Evolutionary conservation across 2,113 vertebrate species (phyloP).

Genomic region (Rhizomys pruinosus): DNA sequence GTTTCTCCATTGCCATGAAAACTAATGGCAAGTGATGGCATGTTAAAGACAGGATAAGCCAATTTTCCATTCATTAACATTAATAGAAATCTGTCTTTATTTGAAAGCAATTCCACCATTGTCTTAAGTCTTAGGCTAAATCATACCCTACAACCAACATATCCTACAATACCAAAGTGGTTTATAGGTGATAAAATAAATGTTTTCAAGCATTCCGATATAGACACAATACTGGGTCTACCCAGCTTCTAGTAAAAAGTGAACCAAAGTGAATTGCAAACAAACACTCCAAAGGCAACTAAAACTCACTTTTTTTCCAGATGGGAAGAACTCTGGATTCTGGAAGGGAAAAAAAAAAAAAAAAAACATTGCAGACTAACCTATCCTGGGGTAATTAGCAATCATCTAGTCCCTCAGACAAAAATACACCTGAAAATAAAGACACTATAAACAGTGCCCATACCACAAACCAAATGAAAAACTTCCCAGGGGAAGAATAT

Average conservation of each 20-base stretch:
- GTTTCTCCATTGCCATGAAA: conserved; percentile 14
- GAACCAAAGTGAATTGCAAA: neutral
- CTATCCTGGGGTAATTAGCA: conserved; percentile 51
- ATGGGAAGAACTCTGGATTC: conserved; percentile 40
- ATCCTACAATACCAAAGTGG: neutral
- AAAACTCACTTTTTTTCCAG: neutral
- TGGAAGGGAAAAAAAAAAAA: no score
- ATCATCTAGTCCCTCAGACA: conserved; percentile 56
- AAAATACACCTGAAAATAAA: conserved; percentile 63
- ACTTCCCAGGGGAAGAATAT: conserved; percentile 43
- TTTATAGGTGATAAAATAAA: conserved; percentile 15
- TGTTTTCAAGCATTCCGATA: neutral
- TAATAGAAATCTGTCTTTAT: conserved; percentile 30
- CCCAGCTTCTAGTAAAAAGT: neutral
- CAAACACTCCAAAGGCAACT: neutral
- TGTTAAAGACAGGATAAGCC: neutral
- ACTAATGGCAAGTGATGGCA: neutral
- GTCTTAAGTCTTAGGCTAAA: neutral
- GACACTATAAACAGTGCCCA: conserved; percentile 49
- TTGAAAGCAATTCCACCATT: conserved; percentile 1
- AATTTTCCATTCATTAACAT: neutral
- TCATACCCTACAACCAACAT: neutral
- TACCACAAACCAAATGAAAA: conserved; percentile 66
- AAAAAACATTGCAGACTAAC: neutral
- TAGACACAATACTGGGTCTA: neutral